These are phyloP conservation scores for Lasius fuliginosus DNA, from an alignment of 2,888 invertebrate species.

Conservation along the genomic window DNA sequence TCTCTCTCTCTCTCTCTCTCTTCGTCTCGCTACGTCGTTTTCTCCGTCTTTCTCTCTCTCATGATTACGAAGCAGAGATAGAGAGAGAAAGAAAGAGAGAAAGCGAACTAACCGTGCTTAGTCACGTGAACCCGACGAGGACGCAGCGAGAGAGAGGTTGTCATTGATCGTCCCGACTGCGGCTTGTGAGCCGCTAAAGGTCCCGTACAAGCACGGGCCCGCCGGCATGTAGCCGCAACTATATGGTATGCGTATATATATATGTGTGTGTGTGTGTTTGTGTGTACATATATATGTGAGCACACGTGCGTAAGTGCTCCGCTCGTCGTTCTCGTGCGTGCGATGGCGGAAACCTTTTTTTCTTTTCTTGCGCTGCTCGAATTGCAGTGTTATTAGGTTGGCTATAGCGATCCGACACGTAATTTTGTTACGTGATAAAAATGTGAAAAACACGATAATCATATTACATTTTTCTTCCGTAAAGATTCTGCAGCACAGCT, in stretches of 20 bases:
- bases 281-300: slow-evolving; percentile 58
- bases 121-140: slow-evolving; percentile 66
- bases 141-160: slow-evolving; percentile 80
- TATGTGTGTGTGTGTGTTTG: slow-evolving; percentile 52
- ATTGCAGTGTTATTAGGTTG: slow-evolving; percentile 49
- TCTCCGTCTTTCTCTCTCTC: slow-evolving; percentile 20
- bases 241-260: slow-evolving; percentile 34
- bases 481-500: background rate
- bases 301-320: slow-evolving; percentile 65
- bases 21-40: slow-evolving; percentile 25
- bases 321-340: slow-evolving; percentile 64
- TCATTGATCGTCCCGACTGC: slow-evolving; percentile 85
- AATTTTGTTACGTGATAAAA: slow-evolving; percentile 33
- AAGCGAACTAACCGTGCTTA: slow-evolving; percentile 70
- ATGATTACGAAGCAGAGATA: slow-evolving; percentile 52
- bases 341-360: slow-evolving; percentile 44
- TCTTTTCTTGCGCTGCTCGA: slow-evolving; percentile 39
- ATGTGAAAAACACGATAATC: slow-evolving; percentile 29
- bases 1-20: slow-evolving; percentile 46
- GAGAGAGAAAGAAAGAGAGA: slow-evolving; percentile 66
- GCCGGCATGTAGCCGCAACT: slow-evolving; percentile 70
- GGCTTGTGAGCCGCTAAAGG: slow-evolving; percentile 85
- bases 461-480: background rate
- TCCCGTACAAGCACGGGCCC: slow-evolving; percentile 85
- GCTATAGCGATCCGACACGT: slow-evolving; percentile 31